These are phyloP conservation scores for Strigamia transsilvanica DNA, from an alignment of 2,888 invertebrate species.

Conservation along the genomic window DNA sequence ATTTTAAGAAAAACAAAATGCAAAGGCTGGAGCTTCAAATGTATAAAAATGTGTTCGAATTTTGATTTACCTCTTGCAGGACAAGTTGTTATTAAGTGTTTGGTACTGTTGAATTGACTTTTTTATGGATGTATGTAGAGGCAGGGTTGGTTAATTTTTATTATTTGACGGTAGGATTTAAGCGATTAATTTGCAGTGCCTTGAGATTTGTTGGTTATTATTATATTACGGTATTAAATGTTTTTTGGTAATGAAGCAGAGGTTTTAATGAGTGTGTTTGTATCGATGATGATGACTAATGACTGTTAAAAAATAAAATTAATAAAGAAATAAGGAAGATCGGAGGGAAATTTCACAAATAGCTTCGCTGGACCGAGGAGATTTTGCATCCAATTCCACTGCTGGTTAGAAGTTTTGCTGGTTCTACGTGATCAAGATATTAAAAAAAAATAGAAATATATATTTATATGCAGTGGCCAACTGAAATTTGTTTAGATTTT, in stretches of 20 bases:
- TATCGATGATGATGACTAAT: too few species aligned
- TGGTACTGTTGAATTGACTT: neutral
- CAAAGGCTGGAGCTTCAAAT: constrained; percentile 51
- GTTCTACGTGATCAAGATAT: neutral
- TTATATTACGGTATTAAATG: neutral
- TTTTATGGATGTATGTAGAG: neutral
- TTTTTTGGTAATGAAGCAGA: neutral
- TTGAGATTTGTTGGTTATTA: neutral
- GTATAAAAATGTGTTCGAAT: neutral
- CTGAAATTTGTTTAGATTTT: neutral
- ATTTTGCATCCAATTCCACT: neutral
- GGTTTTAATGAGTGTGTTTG: neutral
- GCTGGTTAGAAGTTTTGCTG: neutral
- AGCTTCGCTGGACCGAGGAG: constrained; percentile 16
- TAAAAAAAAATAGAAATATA: neutral
- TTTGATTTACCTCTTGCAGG: constrained; percentile 24
- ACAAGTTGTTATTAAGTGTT: constrained; percentile 20
- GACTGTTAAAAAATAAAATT: neutral
- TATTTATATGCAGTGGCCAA: neutral
- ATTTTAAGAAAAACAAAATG: neutral
- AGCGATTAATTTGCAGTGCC: neutral
- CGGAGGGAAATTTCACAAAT: neutral
- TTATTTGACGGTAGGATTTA: neutral
- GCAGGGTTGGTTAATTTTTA: constrained; percentile 14
- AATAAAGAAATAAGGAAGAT: neutral